Evolutionary conservation across 1,140 invertebrate species (phyloP), one percentile per base, ranked within the genome.

Genomic region (Maconellicoccus hirsutus): DNA sequence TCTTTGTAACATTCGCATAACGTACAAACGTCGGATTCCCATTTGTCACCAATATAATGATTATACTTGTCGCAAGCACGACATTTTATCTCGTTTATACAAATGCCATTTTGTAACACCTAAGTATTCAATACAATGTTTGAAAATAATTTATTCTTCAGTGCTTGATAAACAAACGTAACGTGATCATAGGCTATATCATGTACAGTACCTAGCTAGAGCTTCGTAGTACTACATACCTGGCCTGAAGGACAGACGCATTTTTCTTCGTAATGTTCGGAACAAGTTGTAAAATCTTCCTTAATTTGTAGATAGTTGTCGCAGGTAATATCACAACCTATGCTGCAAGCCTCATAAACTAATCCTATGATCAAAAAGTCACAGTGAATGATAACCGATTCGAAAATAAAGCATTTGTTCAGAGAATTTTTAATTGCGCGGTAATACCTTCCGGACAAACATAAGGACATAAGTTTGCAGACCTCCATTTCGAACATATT

Each of bases 231-330:
- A 14, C 63, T 73, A 39, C 42, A 69, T 33, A 90, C 85, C 77
- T 86, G 83, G 70, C 84, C 85, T 59, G 83, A 76, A 1, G 89
- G 87, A 81, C 92, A 96, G 82, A 89, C 91, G 78, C 92, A 96
- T 6, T 91, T 91, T 77, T 94, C 92, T 26, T 81, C 82, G 6
- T 78, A 79, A 70, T 78, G 79, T 38, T 77, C 78, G 1, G 77
- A 73, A 72, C 88, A 91, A 70, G 80, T 78, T 6, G 79, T 78
- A 8, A 79, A 80, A 22, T 79, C 79, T 26, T 78, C 78, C 1
- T 78, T 73, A 0, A 82, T 80, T 21, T 80, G 78, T 26, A 82
- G 80, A 71, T 81, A 81, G 73, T 83, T 86, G 3, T 90, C 87
- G 76, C 91, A 93, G 1, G 87, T 91, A 69, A 85, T 81, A 27